Evolutionary conservation across 2,797 vertebrate species (phyloP).

Genomic region (Coranthus polyacanthus): DNA sequence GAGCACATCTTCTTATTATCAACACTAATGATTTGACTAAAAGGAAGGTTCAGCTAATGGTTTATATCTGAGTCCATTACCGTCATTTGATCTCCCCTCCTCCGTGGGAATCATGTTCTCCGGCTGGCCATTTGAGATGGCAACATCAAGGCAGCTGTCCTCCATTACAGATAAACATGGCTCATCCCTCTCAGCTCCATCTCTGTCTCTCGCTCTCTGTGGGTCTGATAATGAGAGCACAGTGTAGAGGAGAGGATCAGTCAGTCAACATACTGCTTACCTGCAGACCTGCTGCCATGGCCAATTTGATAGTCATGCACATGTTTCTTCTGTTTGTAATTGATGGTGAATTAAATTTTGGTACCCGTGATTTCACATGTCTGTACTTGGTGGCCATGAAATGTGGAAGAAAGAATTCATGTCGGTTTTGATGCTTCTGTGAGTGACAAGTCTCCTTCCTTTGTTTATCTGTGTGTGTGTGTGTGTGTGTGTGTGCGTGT

Average conservation of each 20-base stretch:
- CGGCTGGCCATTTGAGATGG: conserved; percentile 67
- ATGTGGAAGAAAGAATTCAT: conserved; percentile 9
- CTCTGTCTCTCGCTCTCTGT: conserved; percentile 32
- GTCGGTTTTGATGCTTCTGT: conserved; percentile 27
- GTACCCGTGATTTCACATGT: neutral
- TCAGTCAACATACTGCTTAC: conserved; percentile 48
- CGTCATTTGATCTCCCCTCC: conserved; percentile 67
- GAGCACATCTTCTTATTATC: conserved; percentile 15
- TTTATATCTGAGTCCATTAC: conserved; percentile 63
- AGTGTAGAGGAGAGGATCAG: conserved; percentile 32
- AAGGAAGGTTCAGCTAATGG: conserved; percentile 43
- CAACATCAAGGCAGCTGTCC: conserved; percentile 56
- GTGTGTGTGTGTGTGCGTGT: conserved; percentile 34
- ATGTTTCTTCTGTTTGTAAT: conserved; percentile 7
- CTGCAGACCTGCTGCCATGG: conserved; percentile 27
- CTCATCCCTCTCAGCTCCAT: conserved; percentile 47
- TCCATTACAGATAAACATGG: conserved; percentile 68
- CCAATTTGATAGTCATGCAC: conserved; percentile 10
- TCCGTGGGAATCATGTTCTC: conserved; percentile 71
- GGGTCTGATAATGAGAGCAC: conserved; percentile 54
- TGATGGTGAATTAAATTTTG: conserved; percentile 13
- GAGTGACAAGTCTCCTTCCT: conserved; percentile 38
- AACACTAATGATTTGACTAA: conserved; percentile 17
- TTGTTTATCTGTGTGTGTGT: conserved; percentile 24
- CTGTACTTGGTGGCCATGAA: conserved; percentile 1